A percentile compares a stretch with the other conserved stretches of the same genome.
phyloP scores from a whole-genome alignment of 2,888 invertebrate species.

The Coleophora deauratella region DNA sequence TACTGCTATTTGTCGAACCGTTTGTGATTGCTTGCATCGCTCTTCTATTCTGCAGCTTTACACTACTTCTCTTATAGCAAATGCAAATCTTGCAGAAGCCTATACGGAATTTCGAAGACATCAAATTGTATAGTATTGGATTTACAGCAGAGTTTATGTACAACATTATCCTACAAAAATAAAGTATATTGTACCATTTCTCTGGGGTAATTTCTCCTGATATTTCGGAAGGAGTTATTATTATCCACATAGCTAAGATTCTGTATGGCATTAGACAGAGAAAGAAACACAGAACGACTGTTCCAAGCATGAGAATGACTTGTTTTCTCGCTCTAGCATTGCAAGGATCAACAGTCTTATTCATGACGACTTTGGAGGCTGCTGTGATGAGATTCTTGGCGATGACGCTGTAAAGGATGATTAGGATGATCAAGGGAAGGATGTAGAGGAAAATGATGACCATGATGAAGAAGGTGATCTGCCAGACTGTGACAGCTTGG shows the following conservation, averaged over 20 bases:
- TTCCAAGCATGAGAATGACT: constrained; percentile 90
- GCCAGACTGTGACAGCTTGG: constrained; percentile 83
- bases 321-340: constrained; percentile 83
- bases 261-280: constrained; percentile 91
- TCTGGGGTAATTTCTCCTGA: constrained; percentile 81
- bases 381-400: constrained; percentile 86
- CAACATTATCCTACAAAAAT: constrained; percentile 89
- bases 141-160: constrained; percentile 93
- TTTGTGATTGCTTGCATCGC: constrained; percentile 72
- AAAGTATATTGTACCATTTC: constrained; percentile 86
- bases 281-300: constrained; percentile 91
- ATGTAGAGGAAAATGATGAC: constrained; percentile 87
- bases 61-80: constrained; percentile 59
- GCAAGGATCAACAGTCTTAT: constrained; percentile 81
- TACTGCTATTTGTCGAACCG: constrained; percentile 75
- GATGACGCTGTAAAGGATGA: constrained; percentile 87
- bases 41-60: constrained; percentile 51
- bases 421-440: constrained; percentile 84
- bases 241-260: constrained; percentile 87
- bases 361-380: constrained; percentile 78
- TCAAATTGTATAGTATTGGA: constrained; percentile 92
- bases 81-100: constrained; percentile 83
- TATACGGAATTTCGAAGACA: constrained; percentile 91
- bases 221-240: constrained; percentile 81
- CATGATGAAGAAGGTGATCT: constrained; percentile 85